Conservation (phyloP, 2,888 invertebrate species). For the Epinotia nisella region DNA sequence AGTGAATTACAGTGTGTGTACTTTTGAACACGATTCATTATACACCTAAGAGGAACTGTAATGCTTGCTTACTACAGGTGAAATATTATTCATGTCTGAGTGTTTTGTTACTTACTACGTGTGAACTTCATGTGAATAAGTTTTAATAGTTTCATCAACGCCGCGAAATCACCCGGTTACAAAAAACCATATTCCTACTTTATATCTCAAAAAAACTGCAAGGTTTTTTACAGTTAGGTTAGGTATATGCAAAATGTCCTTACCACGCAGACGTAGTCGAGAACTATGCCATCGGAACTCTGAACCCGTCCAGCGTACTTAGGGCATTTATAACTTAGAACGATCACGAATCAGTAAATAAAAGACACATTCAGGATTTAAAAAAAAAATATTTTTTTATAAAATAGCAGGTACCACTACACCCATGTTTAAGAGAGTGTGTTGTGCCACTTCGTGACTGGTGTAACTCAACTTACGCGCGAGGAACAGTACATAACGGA, state of each 20-base stretch:
- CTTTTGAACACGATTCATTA: not conserved
- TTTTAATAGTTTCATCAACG: too few relatives aligned
- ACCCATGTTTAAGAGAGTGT: not conserved
- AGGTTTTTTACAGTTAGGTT: too few relatives aligned
- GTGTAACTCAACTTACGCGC: slow-evolving; percentile 27
- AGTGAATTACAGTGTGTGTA: not conserved
- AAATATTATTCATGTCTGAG: not conserved
- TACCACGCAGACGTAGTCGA: too few relatives aligned
- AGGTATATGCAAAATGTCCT: too few relatives aligned
- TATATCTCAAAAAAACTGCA: too few relatives aligned
- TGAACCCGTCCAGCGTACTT: too few relatives aligned
- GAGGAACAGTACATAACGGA: slow-evolving; percentile 50
- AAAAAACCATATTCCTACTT: too few relatives aligned
- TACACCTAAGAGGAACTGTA: not conserved
- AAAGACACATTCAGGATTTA: too few relatives aligned
- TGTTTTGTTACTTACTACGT: not conserved
- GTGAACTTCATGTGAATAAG: not conserved
- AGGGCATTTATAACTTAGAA: not conserved
- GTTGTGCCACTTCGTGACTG: slow-evolving; percentile 7
- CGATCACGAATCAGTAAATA: too few relatives aligned
- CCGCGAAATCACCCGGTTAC: too few relatives aligned
- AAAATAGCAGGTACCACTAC: not conserved
- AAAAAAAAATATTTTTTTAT: not conserved
- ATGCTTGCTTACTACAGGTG: not conserved
- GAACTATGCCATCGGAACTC: too few relatives aligned